Base-by-base conservation (phyloP, 2,113 vertebrate species). In the Laticauda laticaudata region DNA sequence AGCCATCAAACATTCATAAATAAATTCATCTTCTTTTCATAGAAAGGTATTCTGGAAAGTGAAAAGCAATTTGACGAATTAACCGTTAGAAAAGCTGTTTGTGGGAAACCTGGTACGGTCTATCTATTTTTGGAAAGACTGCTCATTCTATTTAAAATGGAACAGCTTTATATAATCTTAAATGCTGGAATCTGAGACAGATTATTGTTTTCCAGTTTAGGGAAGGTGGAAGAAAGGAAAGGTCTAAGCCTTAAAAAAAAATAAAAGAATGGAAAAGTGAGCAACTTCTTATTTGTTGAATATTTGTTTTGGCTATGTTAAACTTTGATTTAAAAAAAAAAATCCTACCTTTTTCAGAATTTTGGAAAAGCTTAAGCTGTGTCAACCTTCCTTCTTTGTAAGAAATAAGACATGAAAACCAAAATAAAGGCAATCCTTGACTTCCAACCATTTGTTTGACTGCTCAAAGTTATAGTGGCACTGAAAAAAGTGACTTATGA, bases 61-160 rank as follows among this genome's bases (percentile, higher is more conserved):
- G 89, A 95, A 88, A 26, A 93, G 7, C 87, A 86, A 55, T 0
- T 4, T 29, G 75, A 55, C 0, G 90, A 92, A 88, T 51, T 81
- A 15, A 8, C 54, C 86, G 12, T 20, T 55, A 3, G 93, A 87
- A 93, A 94, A 93, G 53, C 0, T 2, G 88, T n/a, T 87, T 9
- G 23, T 48, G 23, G 3, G 48, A 54, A 93, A 20, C 5, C 18
- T 5, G 1, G 53, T 69, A 64, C 56, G 39, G 57, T 24, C 21
- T 26, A 26, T 64, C 89, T 55, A 43, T 92, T 93, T 96, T 85
- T 86, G 81, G 93, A 95, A 95, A 92, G 20, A 57, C 0, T 23
- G 3, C 2, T 88, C 86, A 86, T 26, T 94, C 23, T 48, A 34
- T 4, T 85, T 69, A 91, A 96, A 88, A 53, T 21, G 0, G 5